Evolutionary conservation across 2,113 vertebrate genomes (phyloP), one percentile per base, ranked within the genome.

Genomic region (Hippopotamus amphibius): DNA sequence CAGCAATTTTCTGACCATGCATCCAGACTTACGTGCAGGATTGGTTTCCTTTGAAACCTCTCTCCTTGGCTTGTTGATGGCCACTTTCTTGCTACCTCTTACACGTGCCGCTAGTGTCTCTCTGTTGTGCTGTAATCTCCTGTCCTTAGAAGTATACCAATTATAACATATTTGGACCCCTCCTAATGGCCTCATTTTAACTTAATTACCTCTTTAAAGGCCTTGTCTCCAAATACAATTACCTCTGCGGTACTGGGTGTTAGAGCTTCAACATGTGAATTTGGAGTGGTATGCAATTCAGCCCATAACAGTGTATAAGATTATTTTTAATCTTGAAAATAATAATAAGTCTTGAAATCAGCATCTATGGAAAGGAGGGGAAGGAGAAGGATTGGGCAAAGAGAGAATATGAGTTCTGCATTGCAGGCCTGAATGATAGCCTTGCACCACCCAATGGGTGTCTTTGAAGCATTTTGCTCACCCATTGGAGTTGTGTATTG

Each of bases 391-490:
- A 37, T 12, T 14, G 1, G 4, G 6, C 66, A 68, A 2, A 53
- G 13, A 11, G 15, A 68, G 7, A 37, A 24, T 1, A 46, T 72
- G 43, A 41, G 15, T 9, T 63, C 28, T 41, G 1, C 5, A 13
- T 1, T 57, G 24, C 1, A 61, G 33, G 7, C 11, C n/a, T 71
- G 28, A 68, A n/a, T 9, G 41, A 43, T 9, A 53, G 5, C 15
- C 53, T 59, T 30, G 13, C 15, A 33, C n/a, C 14, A 28, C 12
- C 13, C 16, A 33, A 30, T 12, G 3, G 41, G 8, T 13, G 48
- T 2, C 3, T 28, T 57, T 59, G n/a, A 77, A 57, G 2, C 0
- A 7, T n/a, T n/a, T 37, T 21, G 3, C 0, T 57, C 16, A 50
- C 1, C 5, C 13, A 9, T 55, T 16, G 43, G 21, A 26, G 15